phyloP scores from a whole-genome alignment of 2,888 invertebrate genomes.

The Mystacides longicornis region DNA sequence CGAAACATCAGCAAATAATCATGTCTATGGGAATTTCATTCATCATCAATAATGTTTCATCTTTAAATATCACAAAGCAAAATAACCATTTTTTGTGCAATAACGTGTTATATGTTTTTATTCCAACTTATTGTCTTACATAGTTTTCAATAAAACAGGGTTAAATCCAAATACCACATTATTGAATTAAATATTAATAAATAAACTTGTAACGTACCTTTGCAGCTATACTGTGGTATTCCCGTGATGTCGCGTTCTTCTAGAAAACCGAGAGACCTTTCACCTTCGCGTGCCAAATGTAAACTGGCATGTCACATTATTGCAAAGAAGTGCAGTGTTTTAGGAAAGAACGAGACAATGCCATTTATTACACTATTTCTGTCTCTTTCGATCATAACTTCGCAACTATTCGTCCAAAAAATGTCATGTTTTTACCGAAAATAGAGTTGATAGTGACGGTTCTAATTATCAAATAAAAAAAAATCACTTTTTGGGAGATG shows the following conservation, averaged over 20 bases:
- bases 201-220: not conserved
- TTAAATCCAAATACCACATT: not conserved
- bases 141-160: not conserved
- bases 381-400: not conserved
- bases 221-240: not conserved
- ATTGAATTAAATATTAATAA: not conserved
- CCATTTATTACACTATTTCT: not conserved
- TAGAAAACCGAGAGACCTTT: not conserved
- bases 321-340: not conserved
- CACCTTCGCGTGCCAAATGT: not conserved
- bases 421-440: not conserved
- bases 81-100: not conserved
- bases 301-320: not conserved
- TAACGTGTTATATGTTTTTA: not conserved
- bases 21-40: not conserved
- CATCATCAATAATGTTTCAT: not conserved
- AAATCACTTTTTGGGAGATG: not conserved
- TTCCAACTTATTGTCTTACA: not conserved
- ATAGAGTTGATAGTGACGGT: not conserved
- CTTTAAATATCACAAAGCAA: not conserved
- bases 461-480: not conserved
- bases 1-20: not conserved
- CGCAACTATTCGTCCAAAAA: not conserved
- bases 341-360: not conserved
- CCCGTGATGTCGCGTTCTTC: not conserved